A percentile compares a stretch with the other conserved stretches of the same genome.
Evolutionary conservation across 2,888 invertebrate genomes (phyloP).

Genomic region (Heliconius hortense): DNA sequence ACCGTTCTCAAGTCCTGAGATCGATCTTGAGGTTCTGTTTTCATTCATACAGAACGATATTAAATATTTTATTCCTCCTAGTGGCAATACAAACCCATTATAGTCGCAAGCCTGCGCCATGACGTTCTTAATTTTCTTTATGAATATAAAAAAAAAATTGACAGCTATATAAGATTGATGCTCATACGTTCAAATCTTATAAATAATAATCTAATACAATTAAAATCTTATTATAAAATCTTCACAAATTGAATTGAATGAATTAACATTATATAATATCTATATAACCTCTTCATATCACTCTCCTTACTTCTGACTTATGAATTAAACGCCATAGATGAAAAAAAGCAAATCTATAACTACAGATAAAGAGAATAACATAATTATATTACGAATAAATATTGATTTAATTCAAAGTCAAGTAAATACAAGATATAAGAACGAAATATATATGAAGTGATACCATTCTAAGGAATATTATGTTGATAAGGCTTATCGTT

Average conservation of each 20-base stretch:
- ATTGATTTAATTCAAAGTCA: constrained; percentile 13
- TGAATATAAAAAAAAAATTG: too few species aligned
- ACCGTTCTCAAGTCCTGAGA: too few species aligned
- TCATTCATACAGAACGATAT: too few species aligned
- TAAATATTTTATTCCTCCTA: too few species aligned
- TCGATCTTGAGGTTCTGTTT: too few species aligned
- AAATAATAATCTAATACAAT: neutral
- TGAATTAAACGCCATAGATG: neutral
- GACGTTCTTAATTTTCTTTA: too few species aligned
- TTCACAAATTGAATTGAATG: too few species aligned
- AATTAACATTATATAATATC: too few species aligned
- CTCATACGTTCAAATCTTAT: neutral
- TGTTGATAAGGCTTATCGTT: constrained; percentile 29
- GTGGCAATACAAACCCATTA: too few species aligned
- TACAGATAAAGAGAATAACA: neutral
- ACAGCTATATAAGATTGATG: neutral
- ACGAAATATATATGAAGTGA: neutral
- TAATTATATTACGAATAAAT: neutral
- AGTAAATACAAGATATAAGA: constrained; percentile 4
- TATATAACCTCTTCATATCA: neutral
- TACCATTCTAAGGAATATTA: neutral
- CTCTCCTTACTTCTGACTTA: neutral
- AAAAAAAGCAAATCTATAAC: neutral
- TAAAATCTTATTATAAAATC: neutral
- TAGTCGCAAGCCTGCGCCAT: too few species aligned